Evolutionary conservation across 2,888 invertebrate genomes (phyloP), one percentile per base, ranked within the genome.

Genomic region (Chloroclystis v-ata): DNA sequence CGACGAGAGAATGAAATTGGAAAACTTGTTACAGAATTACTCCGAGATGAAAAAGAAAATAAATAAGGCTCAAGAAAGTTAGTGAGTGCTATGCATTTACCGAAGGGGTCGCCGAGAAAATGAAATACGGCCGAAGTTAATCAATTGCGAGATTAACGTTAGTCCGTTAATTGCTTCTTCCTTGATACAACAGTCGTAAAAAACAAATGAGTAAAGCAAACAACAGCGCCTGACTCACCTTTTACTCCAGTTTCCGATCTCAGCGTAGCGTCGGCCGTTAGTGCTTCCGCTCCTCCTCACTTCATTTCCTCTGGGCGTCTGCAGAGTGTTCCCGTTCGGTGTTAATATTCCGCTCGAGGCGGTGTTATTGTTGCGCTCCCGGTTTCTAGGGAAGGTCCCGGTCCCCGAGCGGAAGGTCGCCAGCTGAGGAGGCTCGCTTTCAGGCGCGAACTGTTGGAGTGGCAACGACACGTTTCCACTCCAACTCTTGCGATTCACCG

Each of bases 161-260:
- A 38, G 40, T 28, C 11, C 33, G 48, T 40, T 54, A 56, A 59
- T 59, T 43, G 30, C 44, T 47, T 46, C 50, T 56, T 52, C 56
- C 58, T 43, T 43, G 44, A 41, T 50, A 49, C 49, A 54, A 40
- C 35, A n/a, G 13, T 46, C 16, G 42, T 51, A 46, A 54, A 52
- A 53, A 57, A 54, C 49, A 52, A 55, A 58, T 52, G 56, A 60
- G 59, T 49, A 61, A 60, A 57, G 53, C 56, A 38, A 52, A 56
- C 58, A 60, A 59, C 52, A 47, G 55, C 53, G 54, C 55, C 51
- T 63, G 47, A 76, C 85, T 82, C 63, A 87, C 87, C 87, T 87
- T 78, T 87, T 87, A 73, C 78, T 88, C 89, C 89, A 89, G 80
- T 89, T 87, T 73, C 89, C 89, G 70, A 90, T 89, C 77, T 90